phyloP scores from a whole-genome alignment of 2,113 vertebrate species.

The Platysternon megacephalum region DNA sequence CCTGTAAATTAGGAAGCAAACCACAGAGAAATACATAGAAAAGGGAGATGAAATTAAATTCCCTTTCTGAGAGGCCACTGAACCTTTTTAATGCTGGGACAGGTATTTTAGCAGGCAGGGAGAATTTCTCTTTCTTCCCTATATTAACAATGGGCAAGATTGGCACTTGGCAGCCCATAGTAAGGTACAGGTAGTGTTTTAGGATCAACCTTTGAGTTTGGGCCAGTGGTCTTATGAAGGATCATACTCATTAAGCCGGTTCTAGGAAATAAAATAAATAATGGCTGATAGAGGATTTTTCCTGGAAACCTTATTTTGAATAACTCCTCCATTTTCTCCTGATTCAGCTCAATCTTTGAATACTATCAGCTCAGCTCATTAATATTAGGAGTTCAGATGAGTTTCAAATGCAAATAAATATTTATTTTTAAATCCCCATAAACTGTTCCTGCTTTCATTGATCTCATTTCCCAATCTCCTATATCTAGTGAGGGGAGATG shows the following conservation, averaged over 20 bases:
- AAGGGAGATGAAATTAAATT: neutral
- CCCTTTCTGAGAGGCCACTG: neutral
- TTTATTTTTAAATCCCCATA: neutral
- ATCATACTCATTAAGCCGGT: neutral
- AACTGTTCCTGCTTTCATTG: neutral
- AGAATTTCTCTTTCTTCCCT: neutral
- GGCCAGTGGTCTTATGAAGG: neutral
- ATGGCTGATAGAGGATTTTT: neutral
- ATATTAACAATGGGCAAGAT: neutral
- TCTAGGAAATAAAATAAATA: neutral
- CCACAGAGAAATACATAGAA: neutral
- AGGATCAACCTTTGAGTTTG: neutral
- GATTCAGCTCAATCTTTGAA: neutral
- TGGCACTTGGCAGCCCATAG: neutral
- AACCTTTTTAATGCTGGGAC: neutral
- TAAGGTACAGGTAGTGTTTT: neutral
- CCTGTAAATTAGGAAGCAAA: constrained; percentile 7
- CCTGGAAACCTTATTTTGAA: neutral
- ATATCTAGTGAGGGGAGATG: neutral
- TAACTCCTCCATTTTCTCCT: neutral
- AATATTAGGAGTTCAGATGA: neutral
- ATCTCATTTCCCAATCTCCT: neutral
- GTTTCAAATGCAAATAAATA: neutral
- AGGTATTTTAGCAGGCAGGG: neutral
- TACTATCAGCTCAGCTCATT: neutral